Percentiles rank a stretch among this genome's conserved stretches.
Evolutionary conservation across 2,113 vertebrate species (phyloP).

Genomic region (Colossoma macropomum): DNA sequence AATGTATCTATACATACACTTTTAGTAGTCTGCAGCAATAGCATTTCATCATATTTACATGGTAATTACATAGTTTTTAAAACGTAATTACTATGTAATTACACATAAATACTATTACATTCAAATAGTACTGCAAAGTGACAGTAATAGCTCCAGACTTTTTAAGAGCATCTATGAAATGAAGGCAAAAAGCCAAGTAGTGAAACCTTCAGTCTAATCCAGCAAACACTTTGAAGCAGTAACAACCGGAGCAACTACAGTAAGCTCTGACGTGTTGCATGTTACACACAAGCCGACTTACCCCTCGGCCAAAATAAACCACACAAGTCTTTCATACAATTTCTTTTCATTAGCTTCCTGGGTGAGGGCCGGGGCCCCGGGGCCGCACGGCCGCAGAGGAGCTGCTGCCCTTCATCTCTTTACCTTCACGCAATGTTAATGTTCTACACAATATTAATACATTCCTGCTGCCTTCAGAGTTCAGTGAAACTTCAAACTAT

Average conservation of each 20-base stretch:
- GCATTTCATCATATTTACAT: too few relatives aligned
- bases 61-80: too few relatives aligned
- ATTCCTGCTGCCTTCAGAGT: too few relatives aligned
- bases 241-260: not conserved
- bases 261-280: not conserved
- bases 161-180: not conserved
- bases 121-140: too few relatives aligned
- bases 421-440: conserved; percentile 48
- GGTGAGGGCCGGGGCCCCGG: conserved; percentile 53
- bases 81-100: too few relatives aligned
- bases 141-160: too few relatives aligned
- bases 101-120: too few relatives aligned
- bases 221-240: conserved; percentile 11
- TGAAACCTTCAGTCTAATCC: not conserved
- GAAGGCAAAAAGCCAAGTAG: not conserved
- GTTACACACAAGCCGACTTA: conserved; percentile 7
- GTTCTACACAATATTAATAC: too few relatives aligned
- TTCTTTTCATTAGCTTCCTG: conserved; percentile 32
- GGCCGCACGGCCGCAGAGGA: conserved; percentile 56
- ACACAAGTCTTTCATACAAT: conserved; percentile 2
- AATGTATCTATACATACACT: not conserved
- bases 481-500: too few relatives aligned
- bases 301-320: conserved; percentile 16
- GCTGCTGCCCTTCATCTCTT: conserved; percentile 70
- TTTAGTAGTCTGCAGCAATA: too few relatives aligned